Evolutionary conservation across 2,888 invertebrate species (phyloP).

Genomic region (Nephrotoma flavescens): DNA sequence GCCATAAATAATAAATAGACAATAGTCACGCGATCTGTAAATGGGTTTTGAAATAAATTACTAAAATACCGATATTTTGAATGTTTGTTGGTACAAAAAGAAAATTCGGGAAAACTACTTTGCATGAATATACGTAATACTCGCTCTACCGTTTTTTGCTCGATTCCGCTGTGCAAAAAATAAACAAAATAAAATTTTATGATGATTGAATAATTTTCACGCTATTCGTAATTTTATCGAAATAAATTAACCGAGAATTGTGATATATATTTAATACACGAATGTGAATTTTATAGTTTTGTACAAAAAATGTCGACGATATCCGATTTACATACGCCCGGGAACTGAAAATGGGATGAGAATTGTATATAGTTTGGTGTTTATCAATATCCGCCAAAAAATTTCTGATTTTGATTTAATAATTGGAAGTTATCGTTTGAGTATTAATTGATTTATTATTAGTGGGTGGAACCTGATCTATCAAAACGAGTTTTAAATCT

Average conservation of each 20-base stretch:
- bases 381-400: neutral
- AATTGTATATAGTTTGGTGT: no score
- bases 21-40: neutral
- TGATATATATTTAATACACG: neutral
- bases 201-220: neutral
- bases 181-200: neutral
- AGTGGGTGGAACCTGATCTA: no score
- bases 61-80: neutral
- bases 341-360: no score
- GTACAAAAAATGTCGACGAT: neutral
- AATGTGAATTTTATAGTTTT: neutral
- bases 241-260: neutral
- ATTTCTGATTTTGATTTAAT: neutral
- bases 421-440: no score
- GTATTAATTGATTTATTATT: no score
- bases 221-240: neutral
- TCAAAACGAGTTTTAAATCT: no score
- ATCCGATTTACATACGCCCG: no score
- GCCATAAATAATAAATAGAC: neutral
- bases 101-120: neutral
- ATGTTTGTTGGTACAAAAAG: neutral
- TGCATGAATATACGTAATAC: neutral
- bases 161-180: neutral
- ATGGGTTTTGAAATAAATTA: neutral
- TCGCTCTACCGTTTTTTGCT: neutral